These are phyloP conservation scores for Mirounga angustirostris DNA, from an alignment of 2,113 vertebrate genomes.

Conservation along the genomic window DNA sequence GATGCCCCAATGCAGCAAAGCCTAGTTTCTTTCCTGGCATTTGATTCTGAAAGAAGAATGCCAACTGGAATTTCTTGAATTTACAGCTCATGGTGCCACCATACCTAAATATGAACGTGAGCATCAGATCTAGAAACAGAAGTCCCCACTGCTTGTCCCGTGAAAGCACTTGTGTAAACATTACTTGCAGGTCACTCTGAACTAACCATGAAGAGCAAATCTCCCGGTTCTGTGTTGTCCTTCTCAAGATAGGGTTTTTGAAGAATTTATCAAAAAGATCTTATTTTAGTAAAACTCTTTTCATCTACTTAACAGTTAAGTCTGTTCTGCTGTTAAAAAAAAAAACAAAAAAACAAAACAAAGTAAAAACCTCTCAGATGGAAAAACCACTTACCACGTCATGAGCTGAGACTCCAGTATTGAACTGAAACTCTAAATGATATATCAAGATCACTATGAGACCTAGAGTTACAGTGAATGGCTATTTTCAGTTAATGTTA, in stretches of 20 bases:
- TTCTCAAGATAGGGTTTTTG: background rate
- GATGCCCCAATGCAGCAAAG: no score
- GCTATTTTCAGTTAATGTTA: conserved; percentile 72
- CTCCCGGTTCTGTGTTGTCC: background rate
- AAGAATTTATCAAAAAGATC: background rate
- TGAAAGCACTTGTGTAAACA: background rate
- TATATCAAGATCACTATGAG: background rate
- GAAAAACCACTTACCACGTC: conserved; percentile 69
- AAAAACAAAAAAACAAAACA: background rate
- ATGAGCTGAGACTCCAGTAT: conserved; percentile 63
- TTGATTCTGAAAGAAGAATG: background rate
- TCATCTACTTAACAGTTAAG: conserved; percentile 44
- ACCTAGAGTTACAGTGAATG: conserved; percentile 44
- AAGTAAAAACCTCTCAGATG: conserved; percentile 44
- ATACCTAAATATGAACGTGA: accelerated
- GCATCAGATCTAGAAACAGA: background rate
- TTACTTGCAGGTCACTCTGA: background rate
- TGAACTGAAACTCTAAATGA: conserved; percentile 32
- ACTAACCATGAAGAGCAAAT: no score
- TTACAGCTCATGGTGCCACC: background rate
- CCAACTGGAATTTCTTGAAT: background rate
- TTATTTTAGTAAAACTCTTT: background rate
- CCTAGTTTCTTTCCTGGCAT: background rate
- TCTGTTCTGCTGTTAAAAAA: conserved; percentile 11
- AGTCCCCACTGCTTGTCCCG: background rate